Conservation (phyloP, 1,140 invertebrate genomes). For the Wiebesia pumilae region DNA sequence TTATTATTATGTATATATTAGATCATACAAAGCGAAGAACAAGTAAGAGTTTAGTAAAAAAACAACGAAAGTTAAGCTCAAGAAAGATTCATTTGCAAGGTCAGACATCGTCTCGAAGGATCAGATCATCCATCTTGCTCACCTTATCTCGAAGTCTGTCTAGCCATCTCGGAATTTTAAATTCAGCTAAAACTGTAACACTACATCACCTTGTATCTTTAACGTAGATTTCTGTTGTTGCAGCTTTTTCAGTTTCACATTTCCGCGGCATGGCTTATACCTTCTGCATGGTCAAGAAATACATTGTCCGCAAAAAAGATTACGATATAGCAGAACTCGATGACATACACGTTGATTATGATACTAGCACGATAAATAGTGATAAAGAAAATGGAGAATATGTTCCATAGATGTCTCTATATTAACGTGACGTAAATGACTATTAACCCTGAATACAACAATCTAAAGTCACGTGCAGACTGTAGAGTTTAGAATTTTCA, state of each 20-base stretch:
- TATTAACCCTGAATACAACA: not conserved
- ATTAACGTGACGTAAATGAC: not conserved
- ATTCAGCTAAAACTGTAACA: not conserved
- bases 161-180: conserved; percentile 11
- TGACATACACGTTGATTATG: not conserved
- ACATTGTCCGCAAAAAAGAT: not conserved
- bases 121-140: not conserved
- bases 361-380: not conserved
- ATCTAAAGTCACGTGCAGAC: not conserved
- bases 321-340: not conserved
- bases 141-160: conserved; percentile 4
- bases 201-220: not conserved
- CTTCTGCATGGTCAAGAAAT: not conserved
- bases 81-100: not conserved
- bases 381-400: not conserved
- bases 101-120: not conserved
- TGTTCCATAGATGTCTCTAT: not conserved
- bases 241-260: not conserved
- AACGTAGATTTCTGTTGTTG: not conserved
- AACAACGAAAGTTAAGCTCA: not conserved
- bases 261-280: not conserved
- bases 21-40: not conserved
- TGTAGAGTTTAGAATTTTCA: not conserved
- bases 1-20: not conserved
- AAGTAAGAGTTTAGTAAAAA: not conserved